phyloP scores from a whole-genome alignment of 2,888 invertebrate species.

The Mycogona germanica region DNA sequence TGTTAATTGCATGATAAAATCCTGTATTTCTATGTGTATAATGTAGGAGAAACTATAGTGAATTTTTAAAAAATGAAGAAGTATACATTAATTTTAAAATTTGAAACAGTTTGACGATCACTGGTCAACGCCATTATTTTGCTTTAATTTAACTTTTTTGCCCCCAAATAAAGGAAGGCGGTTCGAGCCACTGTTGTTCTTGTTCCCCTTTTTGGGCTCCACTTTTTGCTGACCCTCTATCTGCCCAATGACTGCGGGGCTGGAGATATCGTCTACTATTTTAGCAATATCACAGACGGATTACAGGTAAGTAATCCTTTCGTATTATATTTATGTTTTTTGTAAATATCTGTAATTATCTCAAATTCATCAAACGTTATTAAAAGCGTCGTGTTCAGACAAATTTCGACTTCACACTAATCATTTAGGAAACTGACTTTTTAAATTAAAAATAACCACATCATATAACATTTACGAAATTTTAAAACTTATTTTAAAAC shows the following conservation, averaged over 20 bases:
- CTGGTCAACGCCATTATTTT: too few species aligned
- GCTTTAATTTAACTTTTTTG: neutral
- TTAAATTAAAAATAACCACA: too few species aligned
- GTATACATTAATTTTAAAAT: too few species aligned
- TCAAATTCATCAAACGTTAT: neutral
- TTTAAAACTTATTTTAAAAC: too few species aligned
- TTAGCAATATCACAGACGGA: conserved; percentile 37
- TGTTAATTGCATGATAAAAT: too few species aligned
- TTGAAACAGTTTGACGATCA: too few species aligned
- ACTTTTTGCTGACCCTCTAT: conserved; percentile 38
- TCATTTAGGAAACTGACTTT: too few species aligned
- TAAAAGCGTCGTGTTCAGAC: neutral
- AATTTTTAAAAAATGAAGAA: too few species aligned
- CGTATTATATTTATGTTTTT: neutral
- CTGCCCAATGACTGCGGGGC: conserved; percentile 30
- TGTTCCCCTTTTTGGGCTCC: conserved; percentile 40
- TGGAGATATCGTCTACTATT: conserved; percentile 33
- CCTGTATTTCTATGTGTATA: too few species aligned
- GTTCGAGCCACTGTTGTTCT: conserved; percentile 38
- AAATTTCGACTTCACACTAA: neutral
- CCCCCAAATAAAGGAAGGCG: conserved; percentile 37
- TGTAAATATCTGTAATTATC: neutral
- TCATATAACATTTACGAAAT: too few species aligned
- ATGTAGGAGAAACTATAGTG: too few species aligned
- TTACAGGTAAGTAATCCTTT: conserved; percentile 32